phyloP scores from a whole-genome alignment of 2,113 vertebrate species.

The Dissostichus mawsoni region DNA sequence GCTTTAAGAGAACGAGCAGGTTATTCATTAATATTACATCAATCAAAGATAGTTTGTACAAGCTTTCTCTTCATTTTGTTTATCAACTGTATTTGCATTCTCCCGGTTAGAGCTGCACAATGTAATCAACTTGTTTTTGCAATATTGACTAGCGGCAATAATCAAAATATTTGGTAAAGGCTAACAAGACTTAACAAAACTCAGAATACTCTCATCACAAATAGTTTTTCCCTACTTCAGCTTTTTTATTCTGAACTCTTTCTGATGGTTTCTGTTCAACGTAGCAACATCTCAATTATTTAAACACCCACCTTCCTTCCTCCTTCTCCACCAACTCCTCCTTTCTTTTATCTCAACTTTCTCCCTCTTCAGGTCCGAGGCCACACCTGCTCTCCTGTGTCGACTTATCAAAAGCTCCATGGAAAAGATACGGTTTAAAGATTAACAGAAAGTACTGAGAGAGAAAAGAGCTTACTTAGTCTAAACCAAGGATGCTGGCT shows the following conservation, averaged over 20 bases:
- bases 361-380: constrained; percentile 25
- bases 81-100: too few relatives aligned
- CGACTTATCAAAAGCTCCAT: constrained; percentile 29
- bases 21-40: too few relatives aligned
- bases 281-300: not conserved
- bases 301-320: not conserved
- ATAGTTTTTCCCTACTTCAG: constrained; percentile 8
- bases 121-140: too few relatives aligned
- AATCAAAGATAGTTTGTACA: too few relatives aligned
- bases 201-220: too few relatives aligned
- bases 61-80: too few relatives aligned
- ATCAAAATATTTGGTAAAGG: too few relatives aligned
- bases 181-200: too few relatives aligned
- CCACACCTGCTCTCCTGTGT: constrained; percentile 48
- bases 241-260: not conserved
- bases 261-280: not conserved
- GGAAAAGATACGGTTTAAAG: constrained; percentile 64
- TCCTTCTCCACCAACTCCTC: not conserved
- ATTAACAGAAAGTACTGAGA: constrained; percentile 49
- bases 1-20: too few relatives aligned
- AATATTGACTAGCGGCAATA: too few relatives aligned
- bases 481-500: constrained; percentile 19
- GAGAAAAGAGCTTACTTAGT: constrained; percentile 16
- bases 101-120: too few relatives aligned
- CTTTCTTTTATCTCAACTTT: not conserved